These are phyloP conservation scores for Phaethornis superciliosus DNA, from an alignment of 2,113 vertebrate species.

Conservation along the genomic window DNA sequence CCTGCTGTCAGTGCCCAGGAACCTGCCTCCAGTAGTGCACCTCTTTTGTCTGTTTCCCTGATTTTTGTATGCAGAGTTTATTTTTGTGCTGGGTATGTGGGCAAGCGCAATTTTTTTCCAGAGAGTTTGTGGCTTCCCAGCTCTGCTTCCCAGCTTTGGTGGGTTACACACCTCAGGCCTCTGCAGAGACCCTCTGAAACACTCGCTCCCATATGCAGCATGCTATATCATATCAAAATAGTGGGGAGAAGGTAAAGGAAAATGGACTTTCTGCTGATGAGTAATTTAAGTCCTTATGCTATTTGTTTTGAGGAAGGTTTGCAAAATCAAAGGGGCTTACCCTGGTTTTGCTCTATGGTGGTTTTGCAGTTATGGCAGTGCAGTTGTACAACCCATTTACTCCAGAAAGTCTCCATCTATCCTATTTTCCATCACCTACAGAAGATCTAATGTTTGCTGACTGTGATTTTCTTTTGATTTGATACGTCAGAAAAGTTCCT, in stretches of 20 bases:
- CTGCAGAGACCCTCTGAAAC: neutral
- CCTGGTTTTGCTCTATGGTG: neutral
- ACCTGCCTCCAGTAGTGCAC: no score
- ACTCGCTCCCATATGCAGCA: fast-evolving
- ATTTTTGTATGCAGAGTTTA: neutral
- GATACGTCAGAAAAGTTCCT: neutral
- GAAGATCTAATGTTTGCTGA: neutral
- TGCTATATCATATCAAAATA: neutral
- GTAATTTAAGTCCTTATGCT: neutral
- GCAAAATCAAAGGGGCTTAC: neutral
- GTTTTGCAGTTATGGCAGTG: neutral
- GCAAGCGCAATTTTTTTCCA: neutral
- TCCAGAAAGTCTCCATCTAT: neutral
- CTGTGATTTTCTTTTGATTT: neutral
- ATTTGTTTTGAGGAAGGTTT: neutral
- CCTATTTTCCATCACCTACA: neutral
- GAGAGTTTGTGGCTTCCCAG: neutral
- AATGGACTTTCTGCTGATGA: neutral
- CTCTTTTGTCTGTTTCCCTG: neutral
- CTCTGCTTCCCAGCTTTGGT: neutral
- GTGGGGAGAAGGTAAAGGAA: neutral
- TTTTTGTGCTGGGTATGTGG: neutral
- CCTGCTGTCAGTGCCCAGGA: fast-evolving
- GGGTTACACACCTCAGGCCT: neutral
- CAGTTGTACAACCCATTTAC: neutral